These are phyloP conservation scores for Eupithecia centaureata DNA, from an alignment of 2,888 invertebrate species.

Conservation along the genomic window DNA sequence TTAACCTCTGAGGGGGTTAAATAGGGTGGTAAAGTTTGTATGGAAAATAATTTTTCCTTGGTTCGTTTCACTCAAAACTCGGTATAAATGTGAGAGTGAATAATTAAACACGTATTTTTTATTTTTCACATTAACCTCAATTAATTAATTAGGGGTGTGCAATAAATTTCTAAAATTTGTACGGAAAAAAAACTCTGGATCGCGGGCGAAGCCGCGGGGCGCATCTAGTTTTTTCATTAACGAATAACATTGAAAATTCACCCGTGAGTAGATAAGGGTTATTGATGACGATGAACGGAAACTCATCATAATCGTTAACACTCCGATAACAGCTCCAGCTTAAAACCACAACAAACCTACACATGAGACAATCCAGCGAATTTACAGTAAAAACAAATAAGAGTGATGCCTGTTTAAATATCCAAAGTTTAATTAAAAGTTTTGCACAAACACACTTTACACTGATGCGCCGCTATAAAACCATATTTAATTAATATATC, in stretches of 20 bases:
- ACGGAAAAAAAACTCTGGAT: too few species aligned
- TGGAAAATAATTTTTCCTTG: too few species aligned
- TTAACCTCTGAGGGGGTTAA: too few species aligned
- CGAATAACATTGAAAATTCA: not conserved
- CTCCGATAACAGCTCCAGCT: not conserved
- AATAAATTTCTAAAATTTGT: too few species aligned
- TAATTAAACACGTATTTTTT: too few species aligned
- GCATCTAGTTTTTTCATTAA: too few species aligned
- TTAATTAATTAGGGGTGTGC: too few species aligned
- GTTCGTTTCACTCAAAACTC: too few species aligned
- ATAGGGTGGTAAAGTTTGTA: too few species aligned
- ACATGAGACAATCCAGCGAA: not conserved
- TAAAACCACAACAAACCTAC: not conserved
- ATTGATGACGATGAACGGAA: not conserved
- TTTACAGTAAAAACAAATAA: conserved; percentile 1
- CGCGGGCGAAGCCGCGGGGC: too few species aligned
- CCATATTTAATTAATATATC: conserved; percentile 37
- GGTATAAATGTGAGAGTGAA: too few species aligned
- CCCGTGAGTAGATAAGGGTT: not conserved
- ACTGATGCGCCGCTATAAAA: conserved; percentile 21
- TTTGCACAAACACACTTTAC: conserved; percentile 4
- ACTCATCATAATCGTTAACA: not conserved
- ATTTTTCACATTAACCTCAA: too few species aligned
- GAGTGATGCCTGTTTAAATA: conserved; percentile 10
- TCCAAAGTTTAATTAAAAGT: conserved; percentile 5